A percentile compares a stretch with the other conserved stretches of the same genome.
These are phyloP conservation scores for Pyrgilauda ruficollis DNA, from an alignment of 2,113 vertebrate species.

Conservation along the genomic window DNA sequence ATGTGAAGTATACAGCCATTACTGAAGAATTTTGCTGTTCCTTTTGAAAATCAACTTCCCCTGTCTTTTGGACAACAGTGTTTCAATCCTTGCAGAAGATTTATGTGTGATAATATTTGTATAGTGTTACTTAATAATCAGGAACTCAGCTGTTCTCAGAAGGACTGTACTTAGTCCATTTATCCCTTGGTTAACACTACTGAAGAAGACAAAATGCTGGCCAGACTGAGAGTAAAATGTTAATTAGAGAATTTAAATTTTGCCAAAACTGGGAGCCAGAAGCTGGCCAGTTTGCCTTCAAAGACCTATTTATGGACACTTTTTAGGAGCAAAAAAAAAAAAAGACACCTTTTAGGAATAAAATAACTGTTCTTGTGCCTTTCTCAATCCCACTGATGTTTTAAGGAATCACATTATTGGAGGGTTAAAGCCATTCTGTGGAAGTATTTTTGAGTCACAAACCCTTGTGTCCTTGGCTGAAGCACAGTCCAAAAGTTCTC, in stretches of 20 bases:
- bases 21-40: neutral
- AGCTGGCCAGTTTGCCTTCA: neutral
- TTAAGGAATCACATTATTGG: neutral
- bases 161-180: neutral
- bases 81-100: neutral
- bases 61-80: neutral
- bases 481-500: neutral
- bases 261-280: neutral
- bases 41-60: slow-evolving; percentile 1
- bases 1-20: neutral
- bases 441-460: neutral
- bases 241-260: neutral
- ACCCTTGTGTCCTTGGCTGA: neutral
- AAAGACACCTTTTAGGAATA: neutral
- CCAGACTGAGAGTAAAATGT: neutral
- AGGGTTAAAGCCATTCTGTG: neutral
- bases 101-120: neutral
- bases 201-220: neutral
- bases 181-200: neutral
- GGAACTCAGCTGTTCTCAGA: neutral
- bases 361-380: neutral
- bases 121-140: neutral
- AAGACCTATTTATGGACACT: neutral
- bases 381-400: neutral
- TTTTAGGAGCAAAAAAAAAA: neutral